Evolutionary conservation across 2,113 vertebrate species (phyloP).

Genomic region (Chionis minor): DNA sequence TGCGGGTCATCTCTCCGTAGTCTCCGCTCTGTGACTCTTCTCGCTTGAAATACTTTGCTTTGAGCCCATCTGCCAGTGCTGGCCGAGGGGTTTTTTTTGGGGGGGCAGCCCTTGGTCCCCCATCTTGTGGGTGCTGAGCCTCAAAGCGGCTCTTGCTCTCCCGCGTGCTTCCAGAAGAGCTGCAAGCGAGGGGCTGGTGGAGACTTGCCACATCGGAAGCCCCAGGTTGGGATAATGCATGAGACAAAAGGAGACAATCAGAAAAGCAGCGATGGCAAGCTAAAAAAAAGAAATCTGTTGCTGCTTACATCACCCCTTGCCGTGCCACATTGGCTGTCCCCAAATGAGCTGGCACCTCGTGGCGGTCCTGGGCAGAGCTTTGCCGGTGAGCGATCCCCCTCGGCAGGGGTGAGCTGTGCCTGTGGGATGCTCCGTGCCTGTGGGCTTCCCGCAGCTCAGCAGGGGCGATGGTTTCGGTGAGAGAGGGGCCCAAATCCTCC

Average conservation of each 20-base stretch:
- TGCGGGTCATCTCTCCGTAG: accelerated
- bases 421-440: too few species aligned
- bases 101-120: not conserved
- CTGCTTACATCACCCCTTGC: not conserved
- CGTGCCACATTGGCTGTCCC: too few species aligned
- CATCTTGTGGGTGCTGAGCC: not conserved
- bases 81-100: too few species aligned
- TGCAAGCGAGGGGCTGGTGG: accelerated
- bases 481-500: too few species aligned
- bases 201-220: not conserved
- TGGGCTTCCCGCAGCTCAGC: too few species aligned
- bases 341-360: too few species aligned
- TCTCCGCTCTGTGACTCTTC: not conserved
- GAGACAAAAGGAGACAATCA: not conserved
- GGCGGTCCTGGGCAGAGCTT: too few species aligned
- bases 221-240: not conserved
- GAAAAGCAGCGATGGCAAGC: not conserved
- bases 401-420: too few species aligned
- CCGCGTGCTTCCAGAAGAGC: not conserved
- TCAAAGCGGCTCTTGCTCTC: not conserved
- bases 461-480: too few species aligned
- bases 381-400: too few species aligned
- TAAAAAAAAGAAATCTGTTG: not conserved
- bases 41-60: not conserved
- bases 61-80: not conserved